Conservation (phyloP, 2,888 invertebrate genomes). For the Folsomia candida region DNA sequence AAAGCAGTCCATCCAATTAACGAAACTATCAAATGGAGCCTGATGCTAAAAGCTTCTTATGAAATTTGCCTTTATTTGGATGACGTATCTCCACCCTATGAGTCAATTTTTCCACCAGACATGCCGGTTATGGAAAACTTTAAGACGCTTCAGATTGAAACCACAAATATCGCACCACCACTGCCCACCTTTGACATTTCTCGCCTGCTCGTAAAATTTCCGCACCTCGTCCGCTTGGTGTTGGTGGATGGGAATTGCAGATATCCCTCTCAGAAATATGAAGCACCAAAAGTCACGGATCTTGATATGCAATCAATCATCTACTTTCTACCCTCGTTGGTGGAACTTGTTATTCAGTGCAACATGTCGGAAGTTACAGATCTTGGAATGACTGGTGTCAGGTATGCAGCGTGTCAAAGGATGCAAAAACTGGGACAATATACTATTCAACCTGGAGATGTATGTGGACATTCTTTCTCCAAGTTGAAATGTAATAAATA, state of each 20-base stretch:
- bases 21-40: no score
- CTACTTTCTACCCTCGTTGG: background rate
- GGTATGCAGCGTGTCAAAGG: background rate
- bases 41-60: no score
- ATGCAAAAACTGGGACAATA: background rate
- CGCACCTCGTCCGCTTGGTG: background rate
- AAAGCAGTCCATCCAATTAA: no score
- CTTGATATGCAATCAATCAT: constrained; percentile 8
- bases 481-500: constrained; percentile 1
- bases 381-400: background rate
- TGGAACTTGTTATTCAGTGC: background rate
- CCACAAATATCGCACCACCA: no score
- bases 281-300: background rate
- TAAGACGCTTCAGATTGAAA: background rate
- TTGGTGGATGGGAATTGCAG: background rate
- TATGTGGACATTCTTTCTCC: background rate
- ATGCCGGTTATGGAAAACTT: background rate
- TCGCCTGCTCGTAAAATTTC: background rate
- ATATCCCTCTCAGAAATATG: background rate
- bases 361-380: constrained; percentile 1
- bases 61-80: background rate
- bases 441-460: background rate
- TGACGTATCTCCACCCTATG: background rate
- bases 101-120: background rate
- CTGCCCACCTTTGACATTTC: background rate